phyloP scores from a whole-genome alignment of 2,797 vertebrate genomes.

The Neosalanx taihuensis region DNA sequence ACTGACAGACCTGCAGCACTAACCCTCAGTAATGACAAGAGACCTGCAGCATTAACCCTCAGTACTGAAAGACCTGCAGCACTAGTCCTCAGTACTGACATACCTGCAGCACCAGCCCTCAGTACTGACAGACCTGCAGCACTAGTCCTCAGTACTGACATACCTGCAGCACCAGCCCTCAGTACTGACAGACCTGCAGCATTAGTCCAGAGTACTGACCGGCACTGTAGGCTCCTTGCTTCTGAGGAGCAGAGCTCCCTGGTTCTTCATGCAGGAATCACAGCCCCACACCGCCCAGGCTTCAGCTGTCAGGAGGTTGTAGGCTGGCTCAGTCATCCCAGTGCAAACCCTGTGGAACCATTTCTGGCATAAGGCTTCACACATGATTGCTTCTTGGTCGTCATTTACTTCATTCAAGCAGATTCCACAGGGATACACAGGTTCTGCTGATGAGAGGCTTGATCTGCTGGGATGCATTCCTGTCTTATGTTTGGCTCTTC shows the following conservation, averaged over 20 bases:
- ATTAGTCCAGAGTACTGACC: conserved; percentile 62
- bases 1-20: no score
- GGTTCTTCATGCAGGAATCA: conserved; percentile 81
- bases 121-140: no score
- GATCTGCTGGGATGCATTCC: conserved; percentile 63
- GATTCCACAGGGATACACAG: conserved; percentile 77
- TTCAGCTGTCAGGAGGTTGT: conserved; percentile 80
- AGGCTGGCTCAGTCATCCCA: conserved; percentile 83
- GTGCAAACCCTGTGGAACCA: conserved; percentile 85
- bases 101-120: no score
- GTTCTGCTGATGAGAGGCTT: conserved; percentile 66
- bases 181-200: conserved; percentile 38
- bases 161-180: conserved; percentile 53
- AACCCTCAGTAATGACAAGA: no score
- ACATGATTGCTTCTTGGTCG: conserved; percentile 82
- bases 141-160: conserved; percentile 62
- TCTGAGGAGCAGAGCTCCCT: conserved; percentile 74
- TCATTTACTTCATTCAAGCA: conserved; percentile 81
- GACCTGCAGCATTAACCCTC: no score
- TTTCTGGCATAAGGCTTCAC: conserved; percentile 83
- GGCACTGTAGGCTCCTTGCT: conserved; percentile 58
- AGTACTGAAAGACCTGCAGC: no score
- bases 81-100: no score
- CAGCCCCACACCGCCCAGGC: conserved; percentile 81
- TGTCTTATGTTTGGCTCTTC: conserved; percentile 56